Evolutionary conservation across 2,113 vertebrate genomes (phyloP), one percentile per base, ranked within the genome.

Genomic region (Pelecanus crispus): DNA sequence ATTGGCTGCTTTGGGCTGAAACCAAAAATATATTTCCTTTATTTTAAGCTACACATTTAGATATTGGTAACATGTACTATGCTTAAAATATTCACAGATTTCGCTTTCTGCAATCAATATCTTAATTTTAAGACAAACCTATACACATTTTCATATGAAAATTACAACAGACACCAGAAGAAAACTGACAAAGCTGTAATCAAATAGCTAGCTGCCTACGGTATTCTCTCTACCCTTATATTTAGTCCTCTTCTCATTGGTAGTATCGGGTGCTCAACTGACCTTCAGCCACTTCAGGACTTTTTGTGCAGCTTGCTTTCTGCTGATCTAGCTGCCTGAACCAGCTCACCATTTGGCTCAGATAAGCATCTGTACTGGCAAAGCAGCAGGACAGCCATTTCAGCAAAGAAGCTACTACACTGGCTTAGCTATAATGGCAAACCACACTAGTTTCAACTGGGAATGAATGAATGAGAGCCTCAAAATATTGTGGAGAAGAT

Each of bases 1-100:
- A 91, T 99, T 99, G 70, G 99, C 99, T 49, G 99, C 99, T 98
- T 99, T 99, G 70, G 99, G 99, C 99, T 99, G 95, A 93, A 97
- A 98, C 61, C 90, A 98, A 97, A 98, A 98, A 98, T 66, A 89
- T 38, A 94, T 81, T 90, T 77, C 73, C 92, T 88, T 97, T 94
- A 95, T 86, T 97, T 97, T 86, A 95, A 96, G 58, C 89, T 95
- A 93, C 58, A 91, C 16, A 2, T 88, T 93, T 84, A 67, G 71
- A 93, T 81, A 50, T 47, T 65, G 80, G 96, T 80, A 96, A 93
- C 68, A 97, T 49, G 52, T 45, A 95, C 84, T 85, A 88, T 77
- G 29, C 44, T 74, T 74, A 89, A 94, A 92, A 85, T 88, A 92
- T 31, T 82, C 80, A 84, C 12, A 90, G 32, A 90, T 92, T 83